Evolutionary conservation across 2,113 vertebrate genomes (phyloP), one percentile per base, ranked within the genome.

Genomic region (Cyrtonyx montezumae): DNA sequence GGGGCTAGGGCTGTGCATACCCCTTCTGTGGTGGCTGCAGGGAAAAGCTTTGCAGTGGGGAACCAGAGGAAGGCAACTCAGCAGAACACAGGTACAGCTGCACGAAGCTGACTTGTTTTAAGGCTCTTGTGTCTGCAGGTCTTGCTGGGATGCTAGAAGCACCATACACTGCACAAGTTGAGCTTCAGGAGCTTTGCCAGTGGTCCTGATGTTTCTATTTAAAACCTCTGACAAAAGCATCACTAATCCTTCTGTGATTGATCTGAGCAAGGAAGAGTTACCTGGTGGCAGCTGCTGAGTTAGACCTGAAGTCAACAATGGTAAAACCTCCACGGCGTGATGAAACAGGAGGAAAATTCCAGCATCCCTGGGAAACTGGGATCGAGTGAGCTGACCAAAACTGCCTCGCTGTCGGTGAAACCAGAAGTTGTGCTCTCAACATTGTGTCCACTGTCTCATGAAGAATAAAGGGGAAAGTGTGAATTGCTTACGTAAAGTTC

Each of bases 151-250:
- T 73, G 19, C 12, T 46, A 66, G 28, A 46, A 73, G n/a, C 5
- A 42, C 26, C 20, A 3, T 26, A 2, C 3, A 40, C 28, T 0
- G 7, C 37, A 10, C 49, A n/a, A 79, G 43, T 22, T 0, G 0
- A 78, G 56, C 76, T 53, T 40, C 37, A 32, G 59, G 36, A 43
- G 9, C 77, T 85, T 83, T 77, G 65, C 55, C 65, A 12, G 9
- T 3, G 45, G 11, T 51, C 0, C 2, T 67, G 56, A 21, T 26
- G 49, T 63, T 70, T 36, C 79, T 91, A 7, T 43, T 46, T 25
- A 32, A 91, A 84, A 86, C 42, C 22, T 37, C 55, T 42, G 34
- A 45, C 19, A 66, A 77, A 83, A 84, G 15, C 9, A 2, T 19
- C 28, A n/a, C 79, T 67, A 22, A 59, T 20, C 19, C 25, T 11